These are phyloP conservation scores for Conus ventricosus DNA, from an alignment of 1,140 invertebrate genomes.

Conservation along the genomic window DNA sequence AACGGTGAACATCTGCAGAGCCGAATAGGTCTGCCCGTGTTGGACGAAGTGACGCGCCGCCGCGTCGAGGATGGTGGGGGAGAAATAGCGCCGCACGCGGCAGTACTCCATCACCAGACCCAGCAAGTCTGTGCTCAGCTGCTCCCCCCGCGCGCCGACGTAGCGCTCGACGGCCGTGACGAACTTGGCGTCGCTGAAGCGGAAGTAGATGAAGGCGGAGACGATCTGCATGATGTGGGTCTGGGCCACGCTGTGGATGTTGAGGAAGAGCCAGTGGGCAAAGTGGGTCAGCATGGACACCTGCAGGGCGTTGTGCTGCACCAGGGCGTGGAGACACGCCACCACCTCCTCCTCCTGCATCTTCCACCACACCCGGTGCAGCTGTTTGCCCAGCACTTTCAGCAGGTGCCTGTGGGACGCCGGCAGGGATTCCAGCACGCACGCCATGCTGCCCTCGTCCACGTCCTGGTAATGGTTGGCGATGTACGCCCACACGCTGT, in stretches of 20 bases:
- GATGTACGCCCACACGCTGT: conserved; percentile 84
- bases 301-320: conserved; percentile 73
- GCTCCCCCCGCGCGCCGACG: conserved; percentile 74
- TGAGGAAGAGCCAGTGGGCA: conserved; percentile 80
- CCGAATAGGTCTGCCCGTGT: conserved; percentile 76
- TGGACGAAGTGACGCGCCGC: conserved; percentile 79
- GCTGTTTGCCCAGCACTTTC: conserved; percentile 80
- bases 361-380: conserved; percentile 79
- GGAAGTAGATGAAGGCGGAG: conserved; percentile 48
- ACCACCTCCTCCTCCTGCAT: conserved; percentile 77
- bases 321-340: conserved; percentile 77
- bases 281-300: conserved; percentile 75
- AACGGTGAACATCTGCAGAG: conserved; percentile 78
- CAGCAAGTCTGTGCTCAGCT: conserved; percentile 78
- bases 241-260: conserved; percentile 80
- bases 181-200: conserved; percentile 72
- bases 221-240: conserved; percentile 80
- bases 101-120: conserved; percentile 81
- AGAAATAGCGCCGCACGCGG: conserved; percentile 78
- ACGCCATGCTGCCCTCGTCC: conserved; percentile 78
- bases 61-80: conserved; percentile 78
- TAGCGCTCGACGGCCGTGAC: conserved; percentile 80
- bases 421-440: conserved; percentile 79
- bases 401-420: conserved; percentile 79
- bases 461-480: conserved; percentile 79